Conservation (phyloP, 2,113 vertebrate species). For the Tetrax tetrax region DNA sequence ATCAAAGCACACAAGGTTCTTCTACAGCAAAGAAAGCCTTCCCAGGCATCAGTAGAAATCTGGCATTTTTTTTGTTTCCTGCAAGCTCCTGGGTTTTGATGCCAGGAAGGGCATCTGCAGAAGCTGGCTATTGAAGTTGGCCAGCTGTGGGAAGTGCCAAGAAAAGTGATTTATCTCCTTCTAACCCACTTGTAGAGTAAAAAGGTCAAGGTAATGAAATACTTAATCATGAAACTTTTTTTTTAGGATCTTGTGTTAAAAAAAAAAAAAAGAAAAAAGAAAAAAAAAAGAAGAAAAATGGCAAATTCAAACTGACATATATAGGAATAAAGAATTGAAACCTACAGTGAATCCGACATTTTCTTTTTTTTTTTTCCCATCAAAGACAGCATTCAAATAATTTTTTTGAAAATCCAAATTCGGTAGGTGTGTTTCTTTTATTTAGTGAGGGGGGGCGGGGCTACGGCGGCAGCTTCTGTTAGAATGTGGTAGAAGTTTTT, state of each 20-base stretch:
- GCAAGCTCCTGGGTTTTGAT: constrained; percentile 24
- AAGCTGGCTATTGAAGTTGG: constrained; percentile 41
- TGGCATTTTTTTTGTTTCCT: constrained; percentile 56
- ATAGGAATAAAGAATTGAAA: background rate
- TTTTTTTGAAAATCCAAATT: background rate
- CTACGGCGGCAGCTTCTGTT: no score
- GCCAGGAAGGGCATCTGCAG: constrained; percentile 64
- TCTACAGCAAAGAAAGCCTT: constrained; percentile 21
- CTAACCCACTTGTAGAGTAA: constrained; percentile 5
- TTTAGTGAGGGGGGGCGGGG: no score
- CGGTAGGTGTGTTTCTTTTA: background rate
- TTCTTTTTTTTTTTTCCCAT: no score
- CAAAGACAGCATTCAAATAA: background rate
- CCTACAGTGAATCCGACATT: background rate
- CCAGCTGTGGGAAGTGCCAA: constrained; percentile 41
- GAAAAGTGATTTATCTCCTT: constrained; percentile 57
- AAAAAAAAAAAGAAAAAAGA: background rate
- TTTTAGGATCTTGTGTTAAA: background rate
- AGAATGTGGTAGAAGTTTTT: no score
- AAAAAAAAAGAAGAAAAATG: background rate
- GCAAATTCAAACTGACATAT: background rate
- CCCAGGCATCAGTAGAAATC: constrained; percentile 36
- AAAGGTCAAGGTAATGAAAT: constrained; percentile 31
- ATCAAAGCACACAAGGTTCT: constrained; percentile 3
- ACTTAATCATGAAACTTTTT: background rate